phyloP scores from a whole-genome alignment of 2,888 invertebrate species.

The Trissonchulus latispiculum region DNA sequence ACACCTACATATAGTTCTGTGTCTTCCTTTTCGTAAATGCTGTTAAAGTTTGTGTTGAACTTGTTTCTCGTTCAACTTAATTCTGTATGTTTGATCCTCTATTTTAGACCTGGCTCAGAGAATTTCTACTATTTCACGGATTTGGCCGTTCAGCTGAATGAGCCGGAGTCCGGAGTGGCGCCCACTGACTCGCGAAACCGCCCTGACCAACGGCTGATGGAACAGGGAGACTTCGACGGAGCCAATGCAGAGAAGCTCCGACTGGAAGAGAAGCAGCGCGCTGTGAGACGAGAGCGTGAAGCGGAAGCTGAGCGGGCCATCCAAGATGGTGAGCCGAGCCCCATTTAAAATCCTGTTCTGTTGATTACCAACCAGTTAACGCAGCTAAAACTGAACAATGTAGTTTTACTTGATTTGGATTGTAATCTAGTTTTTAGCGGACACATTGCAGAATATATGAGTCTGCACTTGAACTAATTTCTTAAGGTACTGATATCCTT shows the following conservation, averaged over 20 bases:
- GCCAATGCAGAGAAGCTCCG: slow-evolving; percentile 49
- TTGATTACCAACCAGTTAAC: too few species aligned
- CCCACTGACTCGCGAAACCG: slow-evolving; percentile 84
- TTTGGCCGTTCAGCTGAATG: slow-evolving; percentile 91
- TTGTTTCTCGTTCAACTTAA: too few species aligned
- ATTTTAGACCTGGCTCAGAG: slow-evolving; percentile 55
- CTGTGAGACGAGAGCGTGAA: slow-evolving; percentile 65
- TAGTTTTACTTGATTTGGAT: too few species aligned
- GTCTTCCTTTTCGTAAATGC: too few species aligned
- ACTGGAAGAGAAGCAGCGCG: slow-evolving; percentile 90
- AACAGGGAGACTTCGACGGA: slow-evolving; percentile 54
- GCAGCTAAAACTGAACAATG: too few species aligned
- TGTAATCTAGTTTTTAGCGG: too few species aligned
- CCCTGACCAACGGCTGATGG: slow-evolving; percentile 97
- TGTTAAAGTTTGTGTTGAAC: too few species aligned
- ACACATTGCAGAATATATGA: too few species aligned
- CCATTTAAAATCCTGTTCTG: too few species aligned
- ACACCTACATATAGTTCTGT: too few species aligned
- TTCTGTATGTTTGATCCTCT: slow-evolving; percentile 12
- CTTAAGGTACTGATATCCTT: too few species aligned
- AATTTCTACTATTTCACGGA: slow-evolving; percentile 86
- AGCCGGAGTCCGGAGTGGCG: slow-evolving; percentile 77
- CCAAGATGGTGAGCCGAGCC: slow-evolving; percentile 45
- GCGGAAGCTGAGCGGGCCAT: slow-evolving; percentile 60
- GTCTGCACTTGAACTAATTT: too few species aligned